Percentiles rank a stretch among this genome's conserved stretches.
Conservation (phyloP, 2,113 vertebrate species). For the Pedionomus torquatus region DNA sequence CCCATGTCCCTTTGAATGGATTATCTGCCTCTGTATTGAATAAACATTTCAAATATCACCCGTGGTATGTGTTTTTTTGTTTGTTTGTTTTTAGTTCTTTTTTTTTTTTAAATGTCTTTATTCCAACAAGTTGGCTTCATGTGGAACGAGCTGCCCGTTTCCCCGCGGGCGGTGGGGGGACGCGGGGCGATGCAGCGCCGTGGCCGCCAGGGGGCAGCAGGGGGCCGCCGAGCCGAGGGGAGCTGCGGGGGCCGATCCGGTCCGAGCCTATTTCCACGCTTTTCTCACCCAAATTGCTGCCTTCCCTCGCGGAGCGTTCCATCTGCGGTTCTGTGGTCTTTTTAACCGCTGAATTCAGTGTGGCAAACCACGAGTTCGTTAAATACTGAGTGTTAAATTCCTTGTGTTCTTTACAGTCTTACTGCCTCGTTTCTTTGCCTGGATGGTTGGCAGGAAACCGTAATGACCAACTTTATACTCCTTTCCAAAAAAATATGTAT, state of each 20-base stretch:
- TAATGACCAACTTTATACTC: accelerated
- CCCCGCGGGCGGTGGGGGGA: accelerated
- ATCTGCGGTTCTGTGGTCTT: background rate
- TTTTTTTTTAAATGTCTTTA: no score
- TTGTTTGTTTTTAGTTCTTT: accelerated
- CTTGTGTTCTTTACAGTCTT: accelerated
- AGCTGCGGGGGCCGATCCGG: background rate
- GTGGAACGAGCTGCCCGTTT: accelerated
- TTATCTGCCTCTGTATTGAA: no score
- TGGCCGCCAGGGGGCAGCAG: background rate
- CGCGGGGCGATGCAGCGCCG: background rate
- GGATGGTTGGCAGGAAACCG: accelerated
- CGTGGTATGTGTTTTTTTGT: background rate
- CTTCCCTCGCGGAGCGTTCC: accelerated
- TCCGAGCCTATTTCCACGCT: no score
- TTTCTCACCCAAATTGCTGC: accelerated
- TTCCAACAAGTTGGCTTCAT: accelerated
- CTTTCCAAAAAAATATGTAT: background rate
- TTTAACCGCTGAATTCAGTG: background rate
- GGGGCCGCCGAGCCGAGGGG: background rate
- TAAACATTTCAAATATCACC: background rate
- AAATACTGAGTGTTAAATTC: background rate
- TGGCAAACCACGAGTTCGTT: no score
- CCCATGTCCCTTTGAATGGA: no score
- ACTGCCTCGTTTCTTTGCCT: background rate